A percentile compares a stretch with the other conserved stretches of the same genome.
Evolutionary conservation across 35 echinoderm and acorn worm genomes (phyloP).

Genomic region (Hemicentrotus pulcherrimus): DNA sequence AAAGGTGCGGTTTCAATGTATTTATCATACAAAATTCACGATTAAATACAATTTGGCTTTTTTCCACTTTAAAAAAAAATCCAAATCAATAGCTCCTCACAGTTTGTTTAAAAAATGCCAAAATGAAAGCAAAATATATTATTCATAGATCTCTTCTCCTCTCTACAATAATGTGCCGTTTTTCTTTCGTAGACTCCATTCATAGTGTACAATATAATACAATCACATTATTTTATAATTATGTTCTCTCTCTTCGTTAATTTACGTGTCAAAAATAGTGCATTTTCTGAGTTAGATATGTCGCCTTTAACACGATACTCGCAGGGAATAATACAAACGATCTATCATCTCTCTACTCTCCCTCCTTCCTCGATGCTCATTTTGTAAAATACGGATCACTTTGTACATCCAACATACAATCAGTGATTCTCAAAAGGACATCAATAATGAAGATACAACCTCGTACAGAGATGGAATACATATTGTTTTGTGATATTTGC

Average conservation of each 20-base stretch:
- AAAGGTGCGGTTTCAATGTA: conserved; percentile 22
- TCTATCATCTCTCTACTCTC: neutral
- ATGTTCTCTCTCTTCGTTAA: conserved; percentile 37
- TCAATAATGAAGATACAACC: neutral
- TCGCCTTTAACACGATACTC: neutral
- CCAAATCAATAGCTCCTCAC: conserved; percentile 21
- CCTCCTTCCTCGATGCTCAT: neutral
- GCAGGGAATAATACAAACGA: neutral
- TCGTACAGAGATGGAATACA: neutral
- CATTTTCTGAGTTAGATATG: conserved; percentile 33
- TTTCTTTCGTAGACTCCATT: conserved; percentile 12
- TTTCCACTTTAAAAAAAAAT: conserved; percentile 22
- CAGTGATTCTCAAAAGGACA: neutral
- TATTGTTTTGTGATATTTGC: neutral
- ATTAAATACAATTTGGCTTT: conserved; percentile 53
- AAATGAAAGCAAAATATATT: conserved; percentile 58
- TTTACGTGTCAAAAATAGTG: conserved; percentile 38
- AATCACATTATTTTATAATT: conserved; percentile 46
- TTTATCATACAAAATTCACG: conserved; percentile 39
- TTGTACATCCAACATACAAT: neutral
- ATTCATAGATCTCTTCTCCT: conserved; percentile 33
- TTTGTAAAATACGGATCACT: neutral
- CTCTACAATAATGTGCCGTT: conserved; percentile 48
- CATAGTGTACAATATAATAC: conserved; percentile 45
- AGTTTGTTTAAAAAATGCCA: conserved; percentile 28